phyloP scores from a whole-genome alignment of 2,797 vertebrate species.

The Macropus fuliginosus region DNA sequence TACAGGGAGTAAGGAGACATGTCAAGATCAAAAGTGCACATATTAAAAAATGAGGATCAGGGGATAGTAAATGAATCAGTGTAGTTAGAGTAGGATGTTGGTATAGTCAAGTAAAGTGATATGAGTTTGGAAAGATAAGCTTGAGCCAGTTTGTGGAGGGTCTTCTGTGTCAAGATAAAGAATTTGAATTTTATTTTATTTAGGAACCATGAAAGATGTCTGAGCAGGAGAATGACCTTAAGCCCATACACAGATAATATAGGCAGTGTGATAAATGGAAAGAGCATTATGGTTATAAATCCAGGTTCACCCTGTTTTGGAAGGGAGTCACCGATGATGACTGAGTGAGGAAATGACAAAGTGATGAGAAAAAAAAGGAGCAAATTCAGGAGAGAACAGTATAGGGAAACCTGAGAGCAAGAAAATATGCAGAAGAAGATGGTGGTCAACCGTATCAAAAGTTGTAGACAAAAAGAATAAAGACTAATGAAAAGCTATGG shows the following conservation, averaged over 20 bases:
- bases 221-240: neutral
- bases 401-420: neutral
- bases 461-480: neutral
- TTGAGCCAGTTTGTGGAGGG: neutral
- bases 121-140: neutral
- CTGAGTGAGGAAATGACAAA: neutral
- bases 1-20: neutral
- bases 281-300: neutral
- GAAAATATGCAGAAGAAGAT: neutral
- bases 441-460: neutral
- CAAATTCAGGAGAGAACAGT: neutral
- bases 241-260: neutral
- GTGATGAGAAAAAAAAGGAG: neutral
- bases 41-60: neutral
- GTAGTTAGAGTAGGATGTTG: neutral
- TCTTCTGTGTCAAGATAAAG: neutral
- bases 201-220: neutral
- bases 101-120: neutral
- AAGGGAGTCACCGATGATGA: neutral
- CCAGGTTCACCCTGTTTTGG: neutral
- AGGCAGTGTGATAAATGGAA: neutral
- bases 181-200: neutral
- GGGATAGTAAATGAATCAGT: neutral
- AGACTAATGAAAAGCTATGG: neutral
- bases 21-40: neutral